phyloP scores from a whole-genome alignment of 2,797 vertebrate species.

The Sebastes matsubarae region DNA sequence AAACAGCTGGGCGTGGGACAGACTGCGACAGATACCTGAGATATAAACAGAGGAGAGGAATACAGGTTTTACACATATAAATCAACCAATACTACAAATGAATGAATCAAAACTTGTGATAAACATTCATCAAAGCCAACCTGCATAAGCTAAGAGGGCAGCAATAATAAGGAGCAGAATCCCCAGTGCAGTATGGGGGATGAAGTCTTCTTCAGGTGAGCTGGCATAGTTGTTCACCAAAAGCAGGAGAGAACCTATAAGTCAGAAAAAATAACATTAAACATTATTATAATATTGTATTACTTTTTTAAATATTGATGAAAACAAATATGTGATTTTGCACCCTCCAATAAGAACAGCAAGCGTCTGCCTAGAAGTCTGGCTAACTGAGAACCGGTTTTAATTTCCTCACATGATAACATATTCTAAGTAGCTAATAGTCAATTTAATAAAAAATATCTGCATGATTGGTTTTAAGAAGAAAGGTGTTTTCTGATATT shows the following conservation, averaged over 20 bases:
- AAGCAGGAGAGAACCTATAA: slow-evolving; percentile 85
- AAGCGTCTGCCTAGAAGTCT: neutral
- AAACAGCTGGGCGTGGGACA: slow-evolving; percentile 75
- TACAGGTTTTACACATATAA: fast-evolving
- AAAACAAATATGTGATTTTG: neutral
- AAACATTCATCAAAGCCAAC: slow-evolving; percentile 62
- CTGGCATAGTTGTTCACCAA: slow-evolving; percentile 84
- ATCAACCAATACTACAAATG: neutral
- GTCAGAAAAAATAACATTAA: neutral
- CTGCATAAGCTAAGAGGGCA: slow-evolving; percentile 83
- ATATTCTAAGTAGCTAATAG: neutral
- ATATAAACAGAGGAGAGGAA: neutral
- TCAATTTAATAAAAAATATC: neutral
- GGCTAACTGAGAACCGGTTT: neutral
- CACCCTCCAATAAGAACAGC: neutral
- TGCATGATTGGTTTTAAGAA: neutral
- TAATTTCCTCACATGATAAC: neutral
- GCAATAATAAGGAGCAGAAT: slow-evolving; percentile 83
- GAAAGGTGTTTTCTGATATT: neutral
- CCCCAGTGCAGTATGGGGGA: slow-evolving; percentile 84
- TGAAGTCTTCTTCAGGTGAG: slow-evolving; percentile 59
- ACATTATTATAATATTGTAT: no score
- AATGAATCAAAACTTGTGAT: neutral
- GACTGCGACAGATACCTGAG: slow-evolving; percentile 81
- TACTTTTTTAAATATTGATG: no score